These are phyloP conservation scores for Hepsetus odoe DNA, from an alignment of 2,113 vertebrate species.

Conservation along the genomic window DNA sequence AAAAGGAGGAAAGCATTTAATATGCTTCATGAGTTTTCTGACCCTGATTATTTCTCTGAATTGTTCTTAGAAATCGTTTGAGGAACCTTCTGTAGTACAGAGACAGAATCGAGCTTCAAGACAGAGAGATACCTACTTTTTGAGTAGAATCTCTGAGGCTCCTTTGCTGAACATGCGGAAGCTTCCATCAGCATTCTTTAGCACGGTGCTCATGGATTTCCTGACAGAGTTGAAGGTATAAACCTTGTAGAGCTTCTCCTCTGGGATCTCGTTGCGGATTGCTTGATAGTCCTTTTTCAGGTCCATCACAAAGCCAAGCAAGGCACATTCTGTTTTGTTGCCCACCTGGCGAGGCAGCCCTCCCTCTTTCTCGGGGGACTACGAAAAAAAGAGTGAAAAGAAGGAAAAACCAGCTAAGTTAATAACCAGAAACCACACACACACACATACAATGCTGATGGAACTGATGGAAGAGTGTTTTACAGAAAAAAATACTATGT, in stretches of 20 bases:
- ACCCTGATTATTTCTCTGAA: conserved; percentile 41
- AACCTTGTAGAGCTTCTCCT: conserved; percentile 97
- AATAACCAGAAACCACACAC: not conserved
- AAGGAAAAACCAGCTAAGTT: too few species aligned
- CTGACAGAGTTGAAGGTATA: conserved; percentile 99
- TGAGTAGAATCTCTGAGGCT: conserved; percentile 97
- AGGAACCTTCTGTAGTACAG: not conserved
- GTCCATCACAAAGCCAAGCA: conserved; percentile 91
- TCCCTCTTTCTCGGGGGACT: conserved; percentile 98
- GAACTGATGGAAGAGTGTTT: too few species aligned
- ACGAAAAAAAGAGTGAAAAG: not conserved
- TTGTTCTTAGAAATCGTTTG: not conserved
- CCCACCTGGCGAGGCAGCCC: conserved; percentile 96
- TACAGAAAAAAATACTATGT: not conserved
- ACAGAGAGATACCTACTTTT: conserved; percentile 84
- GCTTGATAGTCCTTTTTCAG: conserved; percentile 96
- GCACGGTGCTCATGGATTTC: conserved; percentile 98
- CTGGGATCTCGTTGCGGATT: conserved; percentile 94
- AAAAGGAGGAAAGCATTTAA: conserved; percentile 65
- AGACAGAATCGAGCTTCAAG: not conserved
- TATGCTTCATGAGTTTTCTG: conserved; percentile 64
- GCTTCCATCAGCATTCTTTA: conserved; percentile 95
- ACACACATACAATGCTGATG: too few species aligned
- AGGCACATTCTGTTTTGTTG: conserved; percentile 99
- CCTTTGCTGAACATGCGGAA: conserved; percentile 99